Conservation (phyloP, 2,888 invertebrate genomes). For the Lycia hirtaria region DNA sequence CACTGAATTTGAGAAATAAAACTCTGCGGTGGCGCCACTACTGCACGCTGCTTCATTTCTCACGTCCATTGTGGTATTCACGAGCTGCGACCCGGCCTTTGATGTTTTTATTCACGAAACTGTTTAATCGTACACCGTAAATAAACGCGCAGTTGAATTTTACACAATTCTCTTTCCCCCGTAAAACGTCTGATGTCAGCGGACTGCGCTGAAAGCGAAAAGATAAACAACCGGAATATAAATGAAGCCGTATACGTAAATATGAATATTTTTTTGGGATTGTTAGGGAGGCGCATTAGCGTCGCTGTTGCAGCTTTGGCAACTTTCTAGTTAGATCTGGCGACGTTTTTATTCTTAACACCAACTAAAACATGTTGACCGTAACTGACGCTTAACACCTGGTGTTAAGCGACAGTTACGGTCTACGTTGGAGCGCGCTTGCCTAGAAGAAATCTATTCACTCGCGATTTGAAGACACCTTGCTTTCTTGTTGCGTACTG, state of each 20-base stretch:
- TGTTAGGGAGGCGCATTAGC: background rate
- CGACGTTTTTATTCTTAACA: no score
- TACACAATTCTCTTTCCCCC: background rate
- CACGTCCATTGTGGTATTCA: slow-evolving; percentile 34
- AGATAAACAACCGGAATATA: background rate
- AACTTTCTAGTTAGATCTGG: no score
- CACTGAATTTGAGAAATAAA: background rate
- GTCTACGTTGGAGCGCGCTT: no score
- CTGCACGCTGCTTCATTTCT: slow-evolving; percentile 21
- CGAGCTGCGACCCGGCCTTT: slow-evolving; percentile 20
- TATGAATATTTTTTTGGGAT: slow-evolving; percentile 5
- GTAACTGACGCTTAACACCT: no score
- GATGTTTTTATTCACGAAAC: slow-evolving; percentile 25
- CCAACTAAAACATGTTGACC: no score
- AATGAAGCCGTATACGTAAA: slow-evolving; percentile 1
- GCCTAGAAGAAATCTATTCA: no score
- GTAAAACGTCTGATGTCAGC: background rate
- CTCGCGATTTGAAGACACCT: no score
- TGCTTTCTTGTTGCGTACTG: no score
- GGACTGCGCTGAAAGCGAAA: slow-evolving; percentile 7
- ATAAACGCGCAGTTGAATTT: slow-evolving; percentile 2
- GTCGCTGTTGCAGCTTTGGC: no score
- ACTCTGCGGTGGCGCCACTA: background rate
- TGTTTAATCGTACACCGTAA: slow-evolving; percentile 14
- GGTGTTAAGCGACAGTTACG: no score